Evolutionary conservation across 2,113 vertebrate genomes (phyloP).

Genomic region (Hippocampus abdominalis): DNA sequence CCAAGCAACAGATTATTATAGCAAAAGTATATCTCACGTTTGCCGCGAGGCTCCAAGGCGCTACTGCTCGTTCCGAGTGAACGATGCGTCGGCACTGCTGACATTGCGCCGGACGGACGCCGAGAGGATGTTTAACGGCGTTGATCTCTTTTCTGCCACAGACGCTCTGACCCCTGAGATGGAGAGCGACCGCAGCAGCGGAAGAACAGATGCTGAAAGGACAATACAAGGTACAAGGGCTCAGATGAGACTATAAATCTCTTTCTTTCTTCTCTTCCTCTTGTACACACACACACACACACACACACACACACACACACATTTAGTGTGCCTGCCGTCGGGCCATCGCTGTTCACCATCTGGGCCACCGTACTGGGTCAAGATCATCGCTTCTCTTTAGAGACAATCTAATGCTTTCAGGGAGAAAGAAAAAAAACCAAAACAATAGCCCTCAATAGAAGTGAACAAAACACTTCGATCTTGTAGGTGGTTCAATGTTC

Average conservation of each 20-base stretch:
- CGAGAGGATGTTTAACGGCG: slow-evolving; percentile 71
- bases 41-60: slow-evolving; percentile 17
- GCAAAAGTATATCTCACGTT: not conserved
- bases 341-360: slow-evolving; percentile 95
- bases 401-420: slow-evolving; percentile 57
- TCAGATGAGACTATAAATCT: slow-evolving; percentile 97
- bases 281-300: not conserved
- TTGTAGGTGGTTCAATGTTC: not conserved
- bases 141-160: slow-evolving; percentile 89
- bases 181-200: slow-evolving; percentile 98
- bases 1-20: not conserved
- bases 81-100: slow-evolving; percentile 51
- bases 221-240: slow-evolving; percentile 99
- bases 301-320: slow-evolving; percentile 25
- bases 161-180: slow-evolving; percentile 99
- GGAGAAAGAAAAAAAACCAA: not conserved
- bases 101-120: slow-evolving; percentile 66
- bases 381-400: slow-evolving; percentile 86
- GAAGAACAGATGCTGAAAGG: slow-evolving; percentile 99
- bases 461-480: not conserved
- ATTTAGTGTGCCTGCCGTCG: slow-evolving; percentile 91
- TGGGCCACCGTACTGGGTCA: slow-evolving; percentile 97
- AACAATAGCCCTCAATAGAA: slow-evolving; percentile 7
- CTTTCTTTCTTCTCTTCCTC: slow-evolving; percentile 45
- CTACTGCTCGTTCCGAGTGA: slow-evolving; percentile 51